These are phyloP conservation scores for Listrodromus nycthemerus DNA, from an alignment of 2,888 invertebrate species.

Conservation along the genomic window DNA sequence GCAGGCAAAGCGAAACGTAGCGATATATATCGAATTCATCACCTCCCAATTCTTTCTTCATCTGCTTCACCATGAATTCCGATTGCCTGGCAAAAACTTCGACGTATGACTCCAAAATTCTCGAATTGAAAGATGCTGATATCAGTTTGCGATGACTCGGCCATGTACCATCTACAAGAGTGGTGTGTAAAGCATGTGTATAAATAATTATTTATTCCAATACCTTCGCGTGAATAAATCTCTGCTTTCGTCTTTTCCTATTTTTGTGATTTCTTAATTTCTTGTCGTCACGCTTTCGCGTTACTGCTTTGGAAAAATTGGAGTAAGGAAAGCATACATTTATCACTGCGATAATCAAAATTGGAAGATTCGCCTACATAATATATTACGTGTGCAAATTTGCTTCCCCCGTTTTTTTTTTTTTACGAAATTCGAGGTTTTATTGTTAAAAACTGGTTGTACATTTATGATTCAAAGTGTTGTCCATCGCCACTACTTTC, in stretches of 20 bases:
- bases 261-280: no score
- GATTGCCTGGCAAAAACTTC: slow-evolving; percentile 73
- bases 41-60: slow-evolving; percentile 70
- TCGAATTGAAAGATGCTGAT: slow-evolving; percentile 73
- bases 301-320: no score
- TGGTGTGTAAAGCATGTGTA: neutral
- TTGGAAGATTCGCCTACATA: no score
- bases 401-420: no score
- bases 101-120: slow-evolving; percentile 75
- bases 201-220: neutral
- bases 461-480: no score
- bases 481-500: no score
- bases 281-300: neutral
- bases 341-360: neutral
- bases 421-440: no score
- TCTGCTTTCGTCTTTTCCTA: no score
- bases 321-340: no score
- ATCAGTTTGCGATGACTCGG: slow-evolving; percentile 75
- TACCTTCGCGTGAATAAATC: no score
- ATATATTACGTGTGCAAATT: no score
- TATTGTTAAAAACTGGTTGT: no score
- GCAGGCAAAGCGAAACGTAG: slow-evolving; percentile 73
- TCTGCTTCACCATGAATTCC: slow-evolving; percentile 69
- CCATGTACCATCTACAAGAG: slow-evolving; percentile 66
- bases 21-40: slow-evolving; percentile 73